Evolutionary conservation across 2,797 vertebrate genomes (phyloP).

Genomic region (Apogon talboti): DNA sequence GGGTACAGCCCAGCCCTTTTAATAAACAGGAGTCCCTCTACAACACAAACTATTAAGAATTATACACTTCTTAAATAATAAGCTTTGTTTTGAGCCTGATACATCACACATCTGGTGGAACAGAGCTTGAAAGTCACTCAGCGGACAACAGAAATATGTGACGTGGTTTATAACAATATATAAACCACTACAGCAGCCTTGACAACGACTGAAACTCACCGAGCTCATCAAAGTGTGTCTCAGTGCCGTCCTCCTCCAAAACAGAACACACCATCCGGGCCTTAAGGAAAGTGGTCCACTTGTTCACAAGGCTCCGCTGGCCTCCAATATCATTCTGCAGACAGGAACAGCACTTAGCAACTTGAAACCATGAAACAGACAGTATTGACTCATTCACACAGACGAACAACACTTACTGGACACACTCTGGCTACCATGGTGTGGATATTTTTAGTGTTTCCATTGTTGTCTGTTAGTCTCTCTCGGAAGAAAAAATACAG

Average conservation of each 20-base stretch:
- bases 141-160: constrained; percentile 1
- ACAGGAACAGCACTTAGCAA: constrained; percentile 7
- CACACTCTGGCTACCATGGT: constrained; percentile 98
- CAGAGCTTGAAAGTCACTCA: neutral
- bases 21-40: too few relatives aligned
- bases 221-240: constrained; percentile 97
- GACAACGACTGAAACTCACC: constrained; percentile 75
- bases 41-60: constrained; percentile 32
- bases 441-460: constrained; percentile 95
- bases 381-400: neutral
- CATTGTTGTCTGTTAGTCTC: constrained; percentile 92
- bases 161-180: too few relatives aligned
- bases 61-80: constrained; percentile 5
- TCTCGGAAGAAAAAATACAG: constrained; percentile 98
- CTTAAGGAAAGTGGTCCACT: constrained; percentile 98
- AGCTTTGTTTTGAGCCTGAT: constrained; percentile 32
- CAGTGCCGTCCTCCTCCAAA: constrained; percentile 94
- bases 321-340: constrained; percentile 93
- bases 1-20: too few relatives aligned
- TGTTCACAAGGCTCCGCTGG: constrained; percentile 96
- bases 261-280: constrained; percentile 96
- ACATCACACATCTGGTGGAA: neutral
- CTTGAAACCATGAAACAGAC: neutral
- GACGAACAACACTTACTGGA: constrained; percentile 87
- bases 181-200: neutral